Evolutionary conservation across 2,797 vertebrate genomes (phyloP), one percentile per base, ranked within the genome.

Genomic region (Apodemus agrarius): DNA sequence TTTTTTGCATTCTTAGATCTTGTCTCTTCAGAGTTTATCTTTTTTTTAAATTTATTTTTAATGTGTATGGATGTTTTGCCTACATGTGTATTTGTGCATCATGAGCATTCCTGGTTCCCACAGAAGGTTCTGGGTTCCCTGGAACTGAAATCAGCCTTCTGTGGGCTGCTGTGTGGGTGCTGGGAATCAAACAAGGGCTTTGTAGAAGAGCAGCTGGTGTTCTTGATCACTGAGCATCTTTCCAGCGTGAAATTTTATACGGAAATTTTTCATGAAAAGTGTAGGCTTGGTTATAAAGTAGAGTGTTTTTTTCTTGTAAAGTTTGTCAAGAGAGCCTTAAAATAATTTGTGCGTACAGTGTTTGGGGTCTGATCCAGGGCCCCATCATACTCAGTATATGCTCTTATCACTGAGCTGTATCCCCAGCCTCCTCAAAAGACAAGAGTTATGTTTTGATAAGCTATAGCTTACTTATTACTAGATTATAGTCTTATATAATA

Each of bases 1-100:
- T 78, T 95, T 26, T 72, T 96, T 92, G 1, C 43, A 43, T 95
- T 89, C 52, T 93, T 52, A 54, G 16, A 82, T 14, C 11, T 40
- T 93, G 69, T 14, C 49, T 95, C 24, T 92, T 96, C 81, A 93
- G 88, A 54, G 67, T 96, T 93, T 93, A 43, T 75, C 82, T 54
- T 40, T 57, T 29, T 76, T 87, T 24, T 49, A 7, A 4, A 46
- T 49, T 49, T 49, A 49, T 49, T 72, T 52, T 52, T 52, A 52
- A 57, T 75, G 16, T 74, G n/a, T 88, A 40, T 88, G 69, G 9
- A 19, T 69, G 84, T 69, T 85, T 69, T 69, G 63, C 65, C 65
- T 52, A 31, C 84, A 14, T 86, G 31, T 52, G 7, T 52, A 46
- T 69, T 21, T 52, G 12, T 67, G 63, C 43, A 52, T 69, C 46